Evolutionary conservation across 2,113 vertebrate genomes (phyloP), one percentile per base, ranked within the genome.

Genomic region (Oryzias celebensis): DNA sequence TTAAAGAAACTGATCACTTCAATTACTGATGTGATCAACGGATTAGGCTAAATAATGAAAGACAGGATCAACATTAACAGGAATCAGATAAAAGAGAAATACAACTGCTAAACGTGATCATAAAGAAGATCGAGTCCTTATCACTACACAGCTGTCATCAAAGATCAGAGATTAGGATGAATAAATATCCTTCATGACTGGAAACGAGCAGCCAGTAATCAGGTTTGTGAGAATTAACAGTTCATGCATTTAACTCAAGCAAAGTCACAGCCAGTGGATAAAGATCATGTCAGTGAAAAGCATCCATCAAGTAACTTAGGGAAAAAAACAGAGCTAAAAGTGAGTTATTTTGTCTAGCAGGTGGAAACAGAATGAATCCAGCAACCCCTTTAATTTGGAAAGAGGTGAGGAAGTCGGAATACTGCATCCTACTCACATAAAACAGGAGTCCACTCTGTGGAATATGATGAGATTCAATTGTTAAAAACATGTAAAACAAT

Each of bases 361-460:
- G 50, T 46, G 45, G 22, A 36, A 60, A 68, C 62, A 70, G 72
- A 82, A 71, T 66, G 71, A 65, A 63, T 66, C 60, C 59, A 79
- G 70, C 43, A 47, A 60, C 77, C 76, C 68, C 47, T 76, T 41
- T 52, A 53, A 50, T 67, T 78, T 63, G 52, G 46, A 73, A 60
- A 73, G 48, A 60, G 68, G 76, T 68, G 57, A 76, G 42, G 78
- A 44, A 87, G 59, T 58, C 76, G 80, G 84, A 76, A 81, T 83
- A 84, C 89, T 90, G 85, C 88, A 81, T 85, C 88, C 92, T 93
- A 92, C 93, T 94, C 93, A 94, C 94, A 94, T 82, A 92, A 91
- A 91, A 86, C 80, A 93, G 90, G 89, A 89, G 72, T 92, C 93
- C 92, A 87, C 87, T 92, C 90, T 91, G 91, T 82, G 86, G 88